These are phyloP conservation scores for Periophthalmus magnuspinnatus DNA, from an alignment of 2,797 vertebrate genomes.

Conservation along the genomic window DNA sequence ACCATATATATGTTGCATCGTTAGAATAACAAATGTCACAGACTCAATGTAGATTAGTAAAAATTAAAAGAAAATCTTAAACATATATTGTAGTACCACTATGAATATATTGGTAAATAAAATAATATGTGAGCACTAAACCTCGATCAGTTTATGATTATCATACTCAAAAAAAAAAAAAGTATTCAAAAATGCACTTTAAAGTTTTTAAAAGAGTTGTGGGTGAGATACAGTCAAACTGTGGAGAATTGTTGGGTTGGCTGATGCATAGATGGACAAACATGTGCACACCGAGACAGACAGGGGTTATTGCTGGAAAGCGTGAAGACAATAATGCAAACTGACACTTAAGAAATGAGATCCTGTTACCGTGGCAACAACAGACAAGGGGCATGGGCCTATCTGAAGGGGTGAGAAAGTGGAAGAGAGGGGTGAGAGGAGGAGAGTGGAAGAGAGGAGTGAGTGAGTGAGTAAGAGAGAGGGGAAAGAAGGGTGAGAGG, in stretches of 20 bases:
- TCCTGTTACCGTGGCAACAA: slow-evolving; percentile 94
- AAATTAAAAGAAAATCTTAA: too few relatives aligned
- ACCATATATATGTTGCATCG: too few relatives aligned
- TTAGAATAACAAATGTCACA: too few relatives aligned
- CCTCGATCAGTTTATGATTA: too few relatives aligned
- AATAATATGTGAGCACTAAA: too few relatives aligned
- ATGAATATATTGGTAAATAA: too few relatives aligned
- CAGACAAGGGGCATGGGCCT: slow-evolving; percentile 81
- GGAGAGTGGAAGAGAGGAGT: not conserved
- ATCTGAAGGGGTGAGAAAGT: slow-evolving; percentile 27
- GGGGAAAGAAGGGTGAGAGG: too few relatives aligned
- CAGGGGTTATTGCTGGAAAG: slow-evolving; percentile 91
- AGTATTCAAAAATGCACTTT: not conserved
- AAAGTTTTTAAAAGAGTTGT: slow-evolving; percentile 4
- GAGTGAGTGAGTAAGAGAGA: too few relatives aligned
- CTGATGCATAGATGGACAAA: slow-evolving; percentile 36
- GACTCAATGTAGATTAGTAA: too few relatives aligned
- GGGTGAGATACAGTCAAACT: not conserved
- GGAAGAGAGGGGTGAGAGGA: not conserved
- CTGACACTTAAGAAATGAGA: slow-evolving; percentile 99
- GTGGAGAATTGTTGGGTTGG: slow-evolving; percentile 29
- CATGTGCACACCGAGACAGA: slow-evolving; percentile 31
- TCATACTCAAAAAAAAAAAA: too few relatives aligned
- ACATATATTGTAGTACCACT: too few relatives aligned
- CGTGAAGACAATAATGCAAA: slow-evolving; percentile 99